These are phyloP conservation scores for Caenorhabditis wallacei DNA, from an alignment of 2,888 invertebrate genomes.

Conservation along the genomic window DNA sequence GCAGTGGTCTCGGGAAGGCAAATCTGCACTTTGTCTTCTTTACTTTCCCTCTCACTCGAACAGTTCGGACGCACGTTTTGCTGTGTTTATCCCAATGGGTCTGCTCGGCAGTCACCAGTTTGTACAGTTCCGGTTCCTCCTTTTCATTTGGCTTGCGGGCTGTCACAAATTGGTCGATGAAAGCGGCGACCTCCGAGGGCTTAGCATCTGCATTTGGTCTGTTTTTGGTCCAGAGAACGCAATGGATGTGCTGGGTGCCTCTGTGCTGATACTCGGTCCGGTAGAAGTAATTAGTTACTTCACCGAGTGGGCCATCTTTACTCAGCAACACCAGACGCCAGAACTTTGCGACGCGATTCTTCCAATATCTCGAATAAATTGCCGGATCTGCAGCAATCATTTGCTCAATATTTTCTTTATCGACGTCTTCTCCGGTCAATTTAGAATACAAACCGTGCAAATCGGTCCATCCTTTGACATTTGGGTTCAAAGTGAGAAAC, in stretches of 20 bases:
- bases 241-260: slow-evolving; percentile 8
- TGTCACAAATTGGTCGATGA: slow-evolving; percentile 18
- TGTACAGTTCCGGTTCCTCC: background rate
- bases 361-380: background rate
- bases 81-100: slow-evolving; percentile 33
- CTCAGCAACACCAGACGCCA: background rate
- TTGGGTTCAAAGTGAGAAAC: slow-evolving; percentile 16
- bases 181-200: background rate
- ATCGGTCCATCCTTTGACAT: slow-evolving; percentile 1
- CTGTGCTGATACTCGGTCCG: slow-evolving; percentile 6
- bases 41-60: too few relatives aligned
- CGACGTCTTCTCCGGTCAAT: background rate
- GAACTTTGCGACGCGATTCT: background rate
- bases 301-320: slow-evolving; percentile 1
- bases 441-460: background rate
- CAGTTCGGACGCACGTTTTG: slow-evolving; percentile 30
- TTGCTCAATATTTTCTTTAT: background rate
- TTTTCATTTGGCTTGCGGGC: background rate
- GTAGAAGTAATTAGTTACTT: background rate
- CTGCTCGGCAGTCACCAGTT: background rate
- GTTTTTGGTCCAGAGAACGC: background rate
- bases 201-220: background rate
- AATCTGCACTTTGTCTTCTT: slow-evolving; percentile 11
- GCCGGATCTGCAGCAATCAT: background rate
- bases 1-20: slow-evolving; percentile 2